A percentile compares a stretch with the other conserved stretches of the same genome.
phyloP scores from a whole-genome alignment of 2,888 invertebrate genomes.

The Philaethria dido region DNA sequence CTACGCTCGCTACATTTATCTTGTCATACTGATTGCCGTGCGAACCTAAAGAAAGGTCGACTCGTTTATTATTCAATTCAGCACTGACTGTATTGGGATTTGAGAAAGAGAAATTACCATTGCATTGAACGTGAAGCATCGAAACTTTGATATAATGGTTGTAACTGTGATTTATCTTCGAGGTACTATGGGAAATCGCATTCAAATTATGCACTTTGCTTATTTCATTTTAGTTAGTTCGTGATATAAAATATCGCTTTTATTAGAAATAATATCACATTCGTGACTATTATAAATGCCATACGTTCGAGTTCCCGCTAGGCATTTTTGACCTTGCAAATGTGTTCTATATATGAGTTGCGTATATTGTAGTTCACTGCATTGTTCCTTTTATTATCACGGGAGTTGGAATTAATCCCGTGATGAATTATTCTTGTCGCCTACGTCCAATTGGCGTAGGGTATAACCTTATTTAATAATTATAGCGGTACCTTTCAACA shows the following conservation, averaged over 20 bases:
- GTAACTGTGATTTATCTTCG: constrained; percentile 22
- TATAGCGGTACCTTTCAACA: constrained; percentile 34
- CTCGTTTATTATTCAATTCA: constrained; percentile 73
- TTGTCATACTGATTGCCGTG: constrained; percentile 74
- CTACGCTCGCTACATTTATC: constrained; percentile 65
- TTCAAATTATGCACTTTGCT: constrained; percentile 16
- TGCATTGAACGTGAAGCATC: constrained; percentile 18
- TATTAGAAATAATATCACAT: constrained; percentile 45
- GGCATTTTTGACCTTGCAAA: constrained; percentile 57
- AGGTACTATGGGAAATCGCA: constrained; percentile 4
- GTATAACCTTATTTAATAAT: constrained; percentile 46
- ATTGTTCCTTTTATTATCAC: constrained; percentile 57
- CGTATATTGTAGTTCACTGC: constrained; percentile 47
- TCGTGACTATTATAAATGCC: constrained; percentile 51
- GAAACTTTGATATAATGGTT: constrained; percentile 21
- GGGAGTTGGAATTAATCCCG: constrained; percentile 61
- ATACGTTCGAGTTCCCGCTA: constrained; percentile 38
- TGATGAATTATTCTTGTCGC: constrained; percentile 57
- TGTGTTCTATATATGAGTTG: constrained; percentile 45
- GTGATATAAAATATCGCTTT: constrained; percentile 3
- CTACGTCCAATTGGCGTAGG: constrained; percentile 58
- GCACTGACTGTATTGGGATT: constrained; percentile 58
- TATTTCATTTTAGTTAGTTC: constrained; percentile 19
- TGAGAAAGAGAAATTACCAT: constrained; percentile 60
- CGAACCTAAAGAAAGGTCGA: constrained; percentile 57